These are phyloP conservation scores for Ambastaia sidthimunki DNA, from an alignment of 2,797 vertebrate genomes.

Conservation along the genomic window DNA sequence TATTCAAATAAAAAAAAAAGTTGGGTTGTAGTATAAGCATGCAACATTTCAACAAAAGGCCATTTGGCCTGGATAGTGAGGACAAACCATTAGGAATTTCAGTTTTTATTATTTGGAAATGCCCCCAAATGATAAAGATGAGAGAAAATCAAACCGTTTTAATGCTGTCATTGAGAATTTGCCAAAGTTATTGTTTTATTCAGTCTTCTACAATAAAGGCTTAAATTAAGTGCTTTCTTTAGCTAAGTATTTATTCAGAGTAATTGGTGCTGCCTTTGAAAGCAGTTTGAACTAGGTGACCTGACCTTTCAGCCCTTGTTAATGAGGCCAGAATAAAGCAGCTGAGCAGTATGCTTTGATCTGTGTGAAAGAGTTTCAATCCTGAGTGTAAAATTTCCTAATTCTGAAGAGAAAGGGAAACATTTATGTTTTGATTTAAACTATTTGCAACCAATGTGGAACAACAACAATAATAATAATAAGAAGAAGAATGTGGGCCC, in stretches of 20 bases:
- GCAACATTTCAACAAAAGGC: no score
- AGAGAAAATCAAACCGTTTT: slow-evolving; percentile 61
- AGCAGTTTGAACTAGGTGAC: slow-evolving; percentile 55
- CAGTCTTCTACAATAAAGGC: slow-evolving; percentile 54
- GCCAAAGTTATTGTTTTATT: slow-evolving; percentile 56
- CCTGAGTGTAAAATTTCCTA: not conserved
- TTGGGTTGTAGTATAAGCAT: no score
- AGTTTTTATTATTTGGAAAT: no score
- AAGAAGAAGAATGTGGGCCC: no score
- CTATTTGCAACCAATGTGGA: not conserved
- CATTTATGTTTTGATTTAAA: slow-evolving; percentile 21
- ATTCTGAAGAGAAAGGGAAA: slow-evolving; percentile 3
- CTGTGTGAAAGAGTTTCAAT: slow-evolving; percentile 1
- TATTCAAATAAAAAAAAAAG: no score
- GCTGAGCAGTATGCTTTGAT: slow-evolving; percentile 35
- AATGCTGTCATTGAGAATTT: slow-evolving; percentile 62
- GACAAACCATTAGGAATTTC: no score
- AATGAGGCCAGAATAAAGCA: slow-evolving; percentile 48
- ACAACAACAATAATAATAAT: no score
- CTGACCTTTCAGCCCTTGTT: slow-evolving; percentile 42
- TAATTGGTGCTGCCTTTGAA: slow-evolving; percentile 61
- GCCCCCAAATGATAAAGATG: not conserved
- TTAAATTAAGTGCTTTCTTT: slow-evolving; percentile 54
- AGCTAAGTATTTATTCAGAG: slow-evolving; percentile 62
- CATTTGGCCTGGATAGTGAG: no score